Conservation (phyloP, 2,888 invertebrate genomes). For the Polyploca ridens region DNA sequence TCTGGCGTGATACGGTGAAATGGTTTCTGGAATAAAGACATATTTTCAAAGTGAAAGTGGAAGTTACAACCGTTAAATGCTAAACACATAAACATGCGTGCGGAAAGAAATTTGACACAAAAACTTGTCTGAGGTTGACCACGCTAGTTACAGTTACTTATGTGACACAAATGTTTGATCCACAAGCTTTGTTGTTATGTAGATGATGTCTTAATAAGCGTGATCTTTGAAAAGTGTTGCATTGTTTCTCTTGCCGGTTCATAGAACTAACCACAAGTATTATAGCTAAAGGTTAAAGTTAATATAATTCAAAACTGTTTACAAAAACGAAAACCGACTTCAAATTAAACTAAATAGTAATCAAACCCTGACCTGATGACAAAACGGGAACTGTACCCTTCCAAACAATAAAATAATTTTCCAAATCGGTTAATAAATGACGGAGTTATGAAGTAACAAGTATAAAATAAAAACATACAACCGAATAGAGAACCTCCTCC, state of each 20-base stretch:
- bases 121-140: conserved; percentile 51
- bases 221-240: conserved; percentile 22
- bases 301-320: no score
- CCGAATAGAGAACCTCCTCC: no score
- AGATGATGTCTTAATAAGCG: conserved; percentile 30
- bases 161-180: conserved; percentile 59
- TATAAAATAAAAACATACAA: no score
- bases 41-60: conserved; percentile 3
- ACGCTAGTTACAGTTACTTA: conserved; percentile 66
- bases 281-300: background rate
- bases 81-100: conserved; percentile 12
- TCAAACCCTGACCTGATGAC: no score
- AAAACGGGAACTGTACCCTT: no score
- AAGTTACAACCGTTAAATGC: conserved; percentile 10
- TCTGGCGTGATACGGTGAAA: background rate
- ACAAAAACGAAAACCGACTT: no score
- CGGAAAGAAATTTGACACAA: conserved; percentile 24
- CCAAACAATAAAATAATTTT: no score
- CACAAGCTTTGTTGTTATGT: conserved; percentile 40
- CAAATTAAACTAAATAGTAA: no score
- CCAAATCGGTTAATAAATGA: no score
- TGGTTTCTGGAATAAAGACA: background rate
- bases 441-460: no score
- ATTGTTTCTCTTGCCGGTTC: conserved; percentile 12
- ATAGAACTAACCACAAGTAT: background rate